phyloP scores from a whole-genome alignment of 2,113 vertebrate genomes.

The Baryphthengus martii region DNA sequence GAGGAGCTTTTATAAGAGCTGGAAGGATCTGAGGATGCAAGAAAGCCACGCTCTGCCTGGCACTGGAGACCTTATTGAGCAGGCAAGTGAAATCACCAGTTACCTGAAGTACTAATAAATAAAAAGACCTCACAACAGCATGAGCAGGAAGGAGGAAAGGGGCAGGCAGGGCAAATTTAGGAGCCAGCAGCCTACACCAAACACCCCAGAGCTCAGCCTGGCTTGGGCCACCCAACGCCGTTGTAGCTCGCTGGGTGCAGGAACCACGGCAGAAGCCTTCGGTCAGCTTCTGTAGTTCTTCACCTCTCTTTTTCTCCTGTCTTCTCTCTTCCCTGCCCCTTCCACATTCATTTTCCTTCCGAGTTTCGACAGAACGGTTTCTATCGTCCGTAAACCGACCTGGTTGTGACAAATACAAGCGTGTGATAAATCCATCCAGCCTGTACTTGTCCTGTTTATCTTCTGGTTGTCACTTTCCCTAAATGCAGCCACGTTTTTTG shows the following conservation, averaged over 20 bases:
- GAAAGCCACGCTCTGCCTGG: not conserved
- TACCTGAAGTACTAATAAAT: not conserved
- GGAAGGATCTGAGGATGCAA: not conserved
- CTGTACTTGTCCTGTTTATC: not conserved
- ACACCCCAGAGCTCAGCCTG: fast-evolving
- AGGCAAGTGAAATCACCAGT: not conserved
- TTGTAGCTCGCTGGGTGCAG: not conserved
- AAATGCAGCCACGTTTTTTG: not conserved
- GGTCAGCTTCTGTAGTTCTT: not conserved
- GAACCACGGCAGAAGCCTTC: not conserved
- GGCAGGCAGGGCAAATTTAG: not conserved
- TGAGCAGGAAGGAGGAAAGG: not conserved
- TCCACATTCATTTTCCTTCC: not conserved
- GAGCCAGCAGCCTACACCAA: not conserved
- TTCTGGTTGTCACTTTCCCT: not conserved
- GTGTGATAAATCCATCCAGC: not conserved
- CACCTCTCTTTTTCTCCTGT: not conserved
- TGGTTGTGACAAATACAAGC: not conserved
- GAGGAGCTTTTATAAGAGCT: not conserved
- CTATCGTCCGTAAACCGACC: not conserved
- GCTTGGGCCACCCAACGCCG: fast-evolving
- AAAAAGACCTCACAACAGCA: not conserved
- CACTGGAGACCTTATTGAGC: not conserved
- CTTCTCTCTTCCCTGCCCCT: not conserved
- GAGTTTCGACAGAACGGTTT: not conserved